These are phyloP conservation scores for Virgularia gustaviana DNA, from an alignment of 92 coral and sea anemone genomes.

Conservation along the genomic window DNA sequence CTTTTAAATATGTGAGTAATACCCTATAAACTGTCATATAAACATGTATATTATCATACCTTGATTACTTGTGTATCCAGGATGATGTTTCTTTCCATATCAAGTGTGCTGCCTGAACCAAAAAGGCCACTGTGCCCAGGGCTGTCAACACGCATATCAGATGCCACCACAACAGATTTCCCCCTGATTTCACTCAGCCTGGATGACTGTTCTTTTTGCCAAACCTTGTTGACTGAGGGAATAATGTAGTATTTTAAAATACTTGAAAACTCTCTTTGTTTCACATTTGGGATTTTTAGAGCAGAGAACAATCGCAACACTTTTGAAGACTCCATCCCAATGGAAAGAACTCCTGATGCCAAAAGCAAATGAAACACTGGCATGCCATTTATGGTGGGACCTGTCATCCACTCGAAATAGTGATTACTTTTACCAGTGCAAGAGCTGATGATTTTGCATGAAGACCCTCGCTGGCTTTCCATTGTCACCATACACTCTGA, in stretches of 20 bases:
- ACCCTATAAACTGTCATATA: no score
- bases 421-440: background rate
- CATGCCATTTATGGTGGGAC: slow-evolving; percentile 7
- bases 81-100: slow-evolving; percentile 36
- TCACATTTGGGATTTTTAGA: slow-evolving; percentile 31
- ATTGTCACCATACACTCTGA: slow-evolving; percentile 6
- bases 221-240: slow-evolving; percentile 37
- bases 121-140: slow-evolving; percentile 55
- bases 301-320: slow-evolving; percentile 30
- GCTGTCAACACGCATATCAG: slow-evolving; percentile 57
- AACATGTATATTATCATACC: no score
- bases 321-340: slow-evolving; percentile 45
- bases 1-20: no score
- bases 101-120: slow-evolving; percentile 35
- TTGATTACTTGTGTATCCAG: slow-evolving; percentile 49
- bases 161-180: slow-evolving; percentile 32
- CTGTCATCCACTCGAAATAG: slow-evolving; percentile 12
- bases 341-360: background rate
- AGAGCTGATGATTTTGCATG: slow-evolving; percentile 2
- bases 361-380: slow-evolving; percentile 6
- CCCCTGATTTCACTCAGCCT: slow-evolving; percentile 19
- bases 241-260: slow-evolving; percentile 24
- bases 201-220: slow-evolving; percentile 28
- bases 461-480: slow-evolving; percentile 8
- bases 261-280: slow-evolving; percentile 44